phyloP scores from a whole-genome alignment of 1,140 invertebrate species.

The Ceratina australensis region DNA sequence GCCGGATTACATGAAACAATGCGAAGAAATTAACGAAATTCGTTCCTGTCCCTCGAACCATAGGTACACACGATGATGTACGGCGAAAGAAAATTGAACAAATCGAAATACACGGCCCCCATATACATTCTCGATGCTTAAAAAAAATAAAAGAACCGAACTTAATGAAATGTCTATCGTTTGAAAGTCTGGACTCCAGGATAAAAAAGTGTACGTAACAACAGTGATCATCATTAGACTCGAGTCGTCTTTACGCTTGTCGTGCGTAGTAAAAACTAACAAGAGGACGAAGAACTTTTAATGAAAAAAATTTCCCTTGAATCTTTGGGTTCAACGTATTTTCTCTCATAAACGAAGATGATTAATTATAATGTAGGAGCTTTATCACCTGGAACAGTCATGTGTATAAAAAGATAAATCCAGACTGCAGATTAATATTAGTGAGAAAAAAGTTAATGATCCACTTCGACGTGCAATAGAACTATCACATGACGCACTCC shows the following conservation, averaged over 20 bases:
- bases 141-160: too few relatives aligned
- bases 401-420: background rate
- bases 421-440: conserved; percentile 3
- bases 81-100: background rate
- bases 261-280: too few relatives aligned
- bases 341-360: background rate
- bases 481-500: conserved; percentile 21
- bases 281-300: too few relatives aligned
- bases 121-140: too few relatives aligned
- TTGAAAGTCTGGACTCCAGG: background rate
- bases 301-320: too few relatives aligned
- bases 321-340: too few relatives aligned
- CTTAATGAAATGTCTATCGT: background rate
- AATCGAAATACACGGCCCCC: background rate
- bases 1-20: background rate
- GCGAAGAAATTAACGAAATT: conserved; percentile 1
- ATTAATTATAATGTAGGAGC: background rate
- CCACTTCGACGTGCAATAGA: conserved; percentile 50
- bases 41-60: background rate
- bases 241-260: background rate
- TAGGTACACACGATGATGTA: background rate
- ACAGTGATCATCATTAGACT: too few relatives aligned
- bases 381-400: conserved; percentile 8
- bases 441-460: conserved; percentile 19
- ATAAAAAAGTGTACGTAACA: background rate